Evolutionary conservation across 1,140 invertebrate genomes (phyloP), one percentile per base, ranked within the genome.

Genomic region (Plutomurus gul): DNA sequence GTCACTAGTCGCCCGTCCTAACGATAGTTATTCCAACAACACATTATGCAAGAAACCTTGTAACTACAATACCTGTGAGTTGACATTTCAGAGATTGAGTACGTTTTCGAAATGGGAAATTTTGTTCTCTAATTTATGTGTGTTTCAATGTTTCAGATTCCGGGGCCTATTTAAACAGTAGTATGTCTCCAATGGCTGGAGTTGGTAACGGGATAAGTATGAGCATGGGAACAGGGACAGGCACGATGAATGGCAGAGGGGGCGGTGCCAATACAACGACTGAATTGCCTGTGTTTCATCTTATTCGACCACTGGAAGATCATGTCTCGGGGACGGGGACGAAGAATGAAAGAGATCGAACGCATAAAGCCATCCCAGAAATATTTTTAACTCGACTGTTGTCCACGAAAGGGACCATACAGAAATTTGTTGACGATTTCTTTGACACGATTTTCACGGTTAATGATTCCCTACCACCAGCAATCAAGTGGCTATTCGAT

Each of bases 371-470:
- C 7, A 97, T 98, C 82, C 95, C 96, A 1, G 96, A 98, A 88
- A 97, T 98, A 85, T 98, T 96, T 86, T 89, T 98, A 71, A 98
- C 96, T 6, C 89, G 96, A 82, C 87, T 98, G 16, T 87, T 98
- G 0, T 97, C 96, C 27, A 97, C 95, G 0, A 97, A 97, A 87
- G 96, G 96, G 20, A 98, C 96, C 7, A 93, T 98, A 65, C 95
- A 98, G 86, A 97, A 98, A 86, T 98, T 97, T 87, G 95, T 98
- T 11, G 96, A 97, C 85, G 96, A 97, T 86, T 97, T 98, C 86
- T 93, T 97, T 84, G 90, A 91, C 71, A 96, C 94, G 4, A 94
- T 97, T 84, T 87, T 97, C 43, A 95, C 93, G 8, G 94, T 94
- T 6, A 95, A 95, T 85, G 94, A 96, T 83, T 91, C 92, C n/a